Evolutionary conservation across 2,797 vertebrate genomes (phyloP).

Genomic region (Anomalospiza imberbis): DNA sequence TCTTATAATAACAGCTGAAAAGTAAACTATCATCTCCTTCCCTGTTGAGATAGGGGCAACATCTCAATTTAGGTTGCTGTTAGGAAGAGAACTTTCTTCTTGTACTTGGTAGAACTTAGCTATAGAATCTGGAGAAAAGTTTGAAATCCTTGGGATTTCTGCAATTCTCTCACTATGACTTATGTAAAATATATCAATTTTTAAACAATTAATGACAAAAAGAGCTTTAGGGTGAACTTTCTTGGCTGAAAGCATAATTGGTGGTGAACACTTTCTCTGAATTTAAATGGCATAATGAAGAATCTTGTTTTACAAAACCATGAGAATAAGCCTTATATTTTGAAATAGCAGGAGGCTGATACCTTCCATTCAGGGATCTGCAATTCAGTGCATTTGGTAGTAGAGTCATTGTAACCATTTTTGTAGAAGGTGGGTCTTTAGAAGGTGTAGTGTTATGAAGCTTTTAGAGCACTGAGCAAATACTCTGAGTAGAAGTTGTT

Average conservation of each 20-base stretch:
- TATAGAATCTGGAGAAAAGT: neutral
- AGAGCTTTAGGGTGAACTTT: neutral
- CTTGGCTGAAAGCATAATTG: neutral
- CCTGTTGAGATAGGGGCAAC: neutral
- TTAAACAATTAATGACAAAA: neutral
- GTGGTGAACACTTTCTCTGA: neutral
- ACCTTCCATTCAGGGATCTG: neutral
- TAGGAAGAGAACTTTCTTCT: neutral
- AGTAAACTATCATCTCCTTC: neutral
- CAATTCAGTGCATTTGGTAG: neutral
- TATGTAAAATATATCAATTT: neutral
- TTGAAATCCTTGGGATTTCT: neutral
- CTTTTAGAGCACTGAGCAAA: neutral
- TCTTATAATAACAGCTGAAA: neutral
- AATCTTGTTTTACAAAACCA: neutral
- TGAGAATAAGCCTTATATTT: neutral
- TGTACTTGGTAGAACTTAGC: neutral
- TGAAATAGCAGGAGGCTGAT: neutral
- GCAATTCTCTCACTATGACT: neutral
- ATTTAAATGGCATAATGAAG: neutral
- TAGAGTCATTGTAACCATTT: neutral
- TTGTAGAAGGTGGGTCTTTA: neutral
- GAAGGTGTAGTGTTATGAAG: neutral
- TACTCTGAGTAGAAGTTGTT: neutral
- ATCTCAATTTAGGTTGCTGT: neutral